Evolutionary conservation across 1,140 invertebrate species (phyloP), one percentile per base, ranked within the genome.

Genomic region (Bombus confusus): DNA sequence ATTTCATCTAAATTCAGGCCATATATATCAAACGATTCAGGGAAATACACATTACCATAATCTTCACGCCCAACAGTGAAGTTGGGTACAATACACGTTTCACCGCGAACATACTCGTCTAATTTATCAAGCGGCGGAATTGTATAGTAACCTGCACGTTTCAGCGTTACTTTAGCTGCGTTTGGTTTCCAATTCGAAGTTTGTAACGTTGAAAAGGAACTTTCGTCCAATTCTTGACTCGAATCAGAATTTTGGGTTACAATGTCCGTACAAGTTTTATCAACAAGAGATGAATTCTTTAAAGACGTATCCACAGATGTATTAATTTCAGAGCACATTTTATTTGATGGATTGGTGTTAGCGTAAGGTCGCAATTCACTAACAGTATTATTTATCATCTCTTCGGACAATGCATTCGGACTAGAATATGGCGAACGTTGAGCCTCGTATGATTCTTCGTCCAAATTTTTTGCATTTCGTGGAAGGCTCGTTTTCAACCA

Each of bases 31-130:
- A 99, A 97, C 39, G 97, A 96, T 86, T 98, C 98, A 47, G 97
- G 97, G 93, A 98, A 99, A 93, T 96, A 98, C 0, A 99, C 97
- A 94, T 98, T 98, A 39, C 99, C 99, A 94, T 98, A 99, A 71
- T 98, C 98, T 82, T 97, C 96, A 28, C 99, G 96, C 0, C 98
- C 99, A 75, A 99, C 96, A 1, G 98, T 98, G 87, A 99, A 98
- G 88, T 98, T 97, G n/a, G 98, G 97, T 22, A 99, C 97, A 52
- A 98, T 95, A 93, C 98, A 99, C 39, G 96, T 96, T 96, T 94
- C 98, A 96, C 96, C 97, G 88, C 47, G 93, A 85, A 94, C 91
- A 85, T 95, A 95, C 43, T 94, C 92, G 28, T 94, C 95, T 39
- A 98, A 92, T 84, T 97, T 96, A 68, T 97, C 96, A 28, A 97